Base-by-base conservation (phyloP, 2,888 invertebrate genomes). In the Cyaniris semiargus region DNA sequence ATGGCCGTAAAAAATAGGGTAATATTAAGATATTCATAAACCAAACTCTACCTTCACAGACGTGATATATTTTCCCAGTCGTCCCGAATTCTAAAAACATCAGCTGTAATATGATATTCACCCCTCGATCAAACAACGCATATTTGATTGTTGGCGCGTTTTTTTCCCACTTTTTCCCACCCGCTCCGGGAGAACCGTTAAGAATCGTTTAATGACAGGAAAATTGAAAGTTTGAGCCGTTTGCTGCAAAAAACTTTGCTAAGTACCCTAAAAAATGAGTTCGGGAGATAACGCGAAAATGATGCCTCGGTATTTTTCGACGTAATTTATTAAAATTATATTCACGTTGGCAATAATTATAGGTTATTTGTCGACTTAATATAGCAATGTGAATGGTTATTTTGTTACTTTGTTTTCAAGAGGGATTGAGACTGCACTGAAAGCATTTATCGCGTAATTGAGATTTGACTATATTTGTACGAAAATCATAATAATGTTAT, bases 161-260 rank as follows among this genome's bases (percentile, higher is more conserved):
- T 81, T 83, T 81, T 79, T 79, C 80, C 70, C 76, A 76, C 83
- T 80, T 82, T 85, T 85, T 81, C 78, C 83, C 84, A 84, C 81
- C 80, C 82, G 81, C 78, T 80, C 76, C 78, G 78, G 82, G 79
- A 82, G 81, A 82, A 81, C 81, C 87, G 88, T 86, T 90, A 89
- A 92, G 84, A 88, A 86, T 82, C 84, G 86, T 90, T 89, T 92
- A 92, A 93, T 92, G 92, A 90, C 91, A 89, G 92, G 91, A 91
- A 90, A 91, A 91, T 90, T 89, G 91, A 89, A 92, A 92, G 86
- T 92, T 86, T 86, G 84, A 85, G 85, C 81, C 85, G 85, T 83
- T 85, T 80, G 77, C 83, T 81, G 82, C 85, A 85, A 89, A 90
- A 88, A 89, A 89, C 84, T 88, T 86, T 81, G 79, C 81, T 80